These are phyloP conservation scores for Dendrolimus punctatus DNA, from an alignment of 1,140 invertebrate species.

Conservation along the genomic window DNA sequence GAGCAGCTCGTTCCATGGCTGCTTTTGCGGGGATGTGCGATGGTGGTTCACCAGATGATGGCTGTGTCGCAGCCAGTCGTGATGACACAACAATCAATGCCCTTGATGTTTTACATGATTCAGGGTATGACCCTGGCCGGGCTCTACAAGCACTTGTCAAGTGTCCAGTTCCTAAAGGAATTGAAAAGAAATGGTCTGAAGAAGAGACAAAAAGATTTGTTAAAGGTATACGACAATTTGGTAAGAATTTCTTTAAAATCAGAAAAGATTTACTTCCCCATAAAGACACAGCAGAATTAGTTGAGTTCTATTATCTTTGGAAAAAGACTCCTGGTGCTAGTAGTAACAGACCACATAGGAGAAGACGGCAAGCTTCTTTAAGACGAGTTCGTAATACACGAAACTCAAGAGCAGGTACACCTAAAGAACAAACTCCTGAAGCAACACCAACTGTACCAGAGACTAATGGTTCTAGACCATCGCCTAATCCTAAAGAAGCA, in stretches of 20 bases:
- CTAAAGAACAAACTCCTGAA: slow-evolving; percentile 75
- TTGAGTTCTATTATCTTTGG: slow-evolving; percentile 99
- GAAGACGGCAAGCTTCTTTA: slow-evolving; percentile 90
- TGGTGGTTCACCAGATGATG: slow-evolving; percentile 96
- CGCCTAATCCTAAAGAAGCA: slow-evolving; percentile 75
- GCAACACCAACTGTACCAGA: slow-evolving; percentile 64
- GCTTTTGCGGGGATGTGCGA: slow-evolving; percentile 98
- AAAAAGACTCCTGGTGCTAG: slow-evolving; percentile 99
- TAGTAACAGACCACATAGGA: slow-evolving; percentile 91
- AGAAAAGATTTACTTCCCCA: slow-evolving; percentile 95
- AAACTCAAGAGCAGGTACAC: slow-evolving; percentile 76
- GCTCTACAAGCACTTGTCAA: slow-evolving; percentile 96
- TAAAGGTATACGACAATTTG: slow-evolving; percentile 97
- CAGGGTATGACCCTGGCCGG: slow-evolving; percentile 95
- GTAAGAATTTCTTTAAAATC: slow-evolving; percentile 99
- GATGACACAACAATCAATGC: slow-evolving; percentile 99
- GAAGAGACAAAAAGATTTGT: slow-evolving; percentile 98
- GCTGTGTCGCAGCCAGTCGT: slow-evolving; percentile 94
- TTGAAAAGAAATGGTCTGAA: slow-evolving; percentile 98
- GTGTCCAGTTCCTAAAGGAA: slow-evolving; percentile 95
- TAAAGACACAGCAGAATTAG: slow-evolving; percentile 96
- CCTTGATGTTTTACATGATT: slow-evolving; percentile 94
- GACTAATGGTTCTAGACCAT: slow-evolving; percentile 73
- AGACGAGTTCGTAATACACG: slow-evolving; percentile 89
- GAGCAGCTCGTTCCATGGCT: slow-evolving; percentile 95